Conservation (phyloP, 2,888 invertebrate species). For the Cataglyphis livida region DNA sequence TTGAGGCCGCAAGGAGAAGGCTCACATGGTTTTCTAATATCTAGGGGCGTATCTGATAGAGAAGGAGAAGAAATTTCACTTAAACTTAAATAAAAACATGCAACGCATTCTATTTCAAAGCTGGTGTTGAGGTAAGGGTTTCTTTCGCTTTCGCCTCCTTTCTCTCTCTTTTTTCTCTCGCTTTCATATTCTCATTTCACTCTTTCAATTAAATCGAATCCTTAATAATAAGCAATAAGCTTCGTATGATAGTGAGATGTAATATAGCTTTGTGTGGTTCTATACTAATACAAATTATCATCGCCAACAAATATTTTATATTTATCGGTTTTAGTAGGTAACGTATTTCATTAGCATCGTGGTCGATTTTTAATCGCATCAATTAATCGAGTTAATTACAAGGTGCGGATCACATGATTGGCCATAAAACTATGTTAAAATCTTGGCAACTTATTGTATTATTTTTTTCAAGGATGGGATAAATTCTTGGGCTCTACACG, state of each 20-base stretch:
- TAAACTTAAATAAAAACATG: constrained; percentile 39
- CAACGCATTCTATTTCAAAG: constrained; percentile 57
- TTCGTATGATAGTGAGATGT: constrained; percentile 21
- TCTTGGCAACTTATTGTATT: constrained; percentile 15
- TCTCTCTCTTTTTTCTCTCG: too few relatives aligned
- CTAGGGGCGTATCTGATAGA: constrained; percentile 73
- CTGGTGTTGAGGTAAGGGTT: constrained; percentile 51
- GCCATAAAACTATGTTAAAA: not conserved
- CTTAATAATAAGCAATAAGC: constrained; percentile 34
- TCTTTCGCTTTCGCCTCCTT: not conserved
- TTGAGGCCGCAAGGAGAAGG: constrained; percentile 94
- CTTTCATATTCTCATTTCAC: not conserved
- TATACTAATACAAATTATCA: not conserved
- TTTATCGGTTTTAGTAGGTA: constrained; percentile 7
- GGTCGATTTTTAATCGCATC: constrained; percentile 11
- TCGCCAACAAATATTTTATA: not conserved
- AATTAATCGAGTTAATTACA: constrained; percentile 45
- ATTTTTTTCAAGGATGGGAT: constrained; percentile 17
- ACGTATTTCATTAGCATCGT: constrained; percentile 19
- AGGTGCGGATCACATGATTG: not conserved
- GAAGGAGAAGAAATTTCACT: constrained; percentile 67
- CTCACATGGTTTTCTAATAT: constrained; percentile 86
- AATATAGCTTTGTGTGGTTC: constrained; percentile 30
- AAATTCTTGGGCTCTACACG: constrained; percentile 1
- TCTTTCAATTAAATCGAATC: not conserved